Percentiles rank a stretch among this genome's conserved stretches.
Evolutionary conservation across 1,140 invertebrate species (phyloP).

Genomic region (Augochlora pura): DNA sequence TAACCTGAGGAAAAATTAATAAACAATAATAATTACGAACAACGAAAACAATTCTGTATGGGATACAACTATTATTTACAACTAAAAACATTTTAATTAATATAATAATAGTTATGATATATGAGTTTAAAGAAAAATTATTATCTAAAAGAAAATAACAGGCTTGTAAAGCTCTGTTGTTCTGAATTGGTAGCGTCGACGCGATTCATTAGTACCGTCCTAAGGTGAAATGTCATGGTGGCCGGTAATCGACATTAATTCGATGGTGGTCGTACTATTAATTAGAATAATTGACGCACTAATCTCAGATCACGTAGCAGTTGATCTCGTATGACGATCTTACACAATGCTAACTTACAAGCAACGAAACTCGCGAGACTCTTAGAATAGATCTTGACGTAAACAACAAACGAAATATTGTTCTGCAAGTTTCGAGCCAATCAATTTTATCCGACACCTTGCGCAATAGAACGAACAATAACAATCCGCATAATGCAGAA

Average conservation of each 20-base stretch:
- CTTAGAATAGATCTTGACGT: not conserved
- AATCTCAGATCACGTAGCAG: not conserved
- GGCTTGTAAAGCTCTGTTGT: not conserved
- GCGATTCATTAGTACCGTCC: not conserved
- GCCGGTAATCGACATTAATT: conserved; percentile 18
- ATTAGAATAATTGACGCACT: conserved; percentile 19
- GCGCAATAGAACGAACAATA: not conserved
- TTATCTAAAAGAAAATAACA: not conserved
- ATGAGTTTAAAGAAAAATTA: not conserved
- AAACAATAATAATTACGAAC: too few species aligned
- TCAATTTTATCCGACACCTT: not conserved
- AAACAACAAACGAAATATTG: not conserved
- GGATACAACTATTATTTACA: too few species aligned
- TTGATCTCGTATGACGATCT: conserved; percentile 21
- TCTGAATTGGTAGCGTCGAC: not conserved
- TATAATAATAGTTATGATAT: too few species aligned
- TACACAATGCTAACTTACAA: conserved; percentile 7
- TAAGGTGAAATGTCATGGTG: not conserved
- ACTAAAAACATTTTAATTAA: too few species aligned
- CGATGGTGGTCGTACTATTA: not conserved
- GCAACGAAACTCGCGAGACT: conserved; percentile 1
- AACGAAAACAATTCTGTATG: too few species aligned
- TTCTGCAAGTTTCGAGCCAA: not conserved
- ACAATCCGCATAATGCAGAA: too few species aligned
- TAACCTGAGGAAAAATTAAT: too few species aligned